Conservation (phyloP, 2,797 vertebrate genomes). For the Morelia viridis region DNA sequence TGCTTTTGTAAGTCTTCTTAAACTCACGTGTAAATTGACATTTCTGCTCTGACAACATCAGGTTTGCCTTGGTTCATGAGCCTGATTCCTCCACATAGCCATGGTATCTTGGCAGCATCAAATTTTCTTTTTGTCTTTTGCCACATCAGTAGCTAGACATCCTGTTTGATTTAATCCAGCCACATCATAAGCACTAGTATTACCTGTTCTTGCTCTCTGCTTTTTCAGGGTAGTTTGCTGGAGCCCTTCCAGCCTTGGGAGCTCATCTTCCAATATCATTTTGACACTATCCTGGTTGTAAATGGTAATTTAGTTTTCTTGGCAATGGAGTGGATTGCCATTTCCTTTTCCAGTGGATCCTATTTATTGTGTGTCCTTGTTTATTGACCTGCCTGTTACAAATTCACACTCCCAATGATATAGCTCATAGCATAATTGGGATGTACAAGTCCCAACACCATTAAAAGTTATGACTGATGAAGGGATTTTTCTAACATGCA, state of each 20-base stretch:
- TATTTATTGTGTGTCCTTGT: background rate
- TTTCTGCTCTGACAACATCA: background rate
- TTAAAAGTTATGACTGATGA: background rate
- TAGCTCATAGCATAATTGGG: background rate
- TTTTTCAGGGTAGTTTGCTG: background rate
- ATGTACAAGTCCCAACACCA: background rate
- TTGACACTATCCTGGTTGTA: background rate
- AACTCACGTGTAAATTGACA: background rate
- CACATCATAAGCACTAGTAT: background rate
- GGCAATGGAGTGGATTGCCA: background rate
- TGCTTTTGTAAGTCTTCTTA: background rate
- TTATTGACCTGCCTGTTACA: background rate
- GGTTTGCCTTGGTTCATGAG: background rate
- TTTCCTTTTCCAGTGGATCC: background rate
- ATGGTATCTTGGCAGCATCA: background rate
- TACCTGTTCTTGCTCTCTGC: background rate
- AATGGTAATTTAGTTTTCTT: background rate
- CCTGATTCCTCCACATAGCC: background rate
- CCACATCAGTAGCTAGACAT: background rate
- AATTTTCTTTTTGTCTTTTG: background rate
- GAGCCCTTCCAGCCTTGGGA: background rate
- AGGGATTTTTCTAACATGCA: background rate
- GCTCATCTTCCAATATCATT: background rate
- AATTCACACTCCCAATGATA: background rate
- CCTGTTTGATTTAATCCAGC: background rate